These are phyloP conservation scores for Actinemys pallida DNA, from an alignment of 2,113 vertebrate species.

Conservation along the genomic window DNA sequence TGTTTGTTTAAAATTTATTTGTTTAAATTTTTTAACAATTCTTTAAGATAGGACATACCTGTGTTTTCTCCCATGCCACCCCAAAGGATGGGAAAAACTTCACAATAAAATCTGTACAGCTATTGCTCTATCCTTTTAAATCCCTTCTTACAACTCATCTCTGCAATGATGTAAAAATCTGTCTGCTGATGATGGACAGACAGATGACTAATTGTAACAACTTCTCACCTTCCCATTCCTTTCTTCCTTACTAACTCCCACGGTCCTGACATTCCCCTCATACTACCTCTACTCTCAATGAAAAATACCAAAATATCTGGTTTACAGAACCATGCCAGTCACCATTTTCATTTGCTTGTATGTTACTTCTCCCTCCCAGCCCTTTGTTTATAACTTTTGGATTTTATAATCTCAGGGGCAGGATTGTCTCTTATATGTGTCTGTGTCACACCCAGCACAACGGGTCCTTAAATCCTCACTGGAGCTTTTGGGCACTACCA, in stretches of 20 bases:
- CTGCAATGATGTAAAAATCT: too few relatives aligned
- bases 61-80: fast-evolving
- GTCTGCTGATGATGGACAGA: too few relatives aligned
- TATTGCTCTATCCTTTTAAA: not conserved
- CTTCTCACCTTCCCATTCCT: not conserved
- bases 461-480: too few relatives aligned
- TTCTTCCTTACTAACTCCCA: not conserved
- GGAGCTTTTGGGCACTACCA: too few relatives aligned
- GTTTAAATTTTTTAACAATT: not conserved
- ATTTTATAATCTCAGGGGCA: not conserved
- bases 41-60: not conserved
- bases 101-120: not conserved
- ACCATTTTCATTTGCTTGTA: not conserved
- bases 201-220: too few relatives aligned
- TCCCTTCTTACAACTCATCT: not conserved
- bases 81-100: not conserved
- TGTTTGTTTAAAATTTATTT: not conserved
- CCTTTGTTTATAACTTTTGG: not conserved
- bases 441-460: too few relatives aligned
- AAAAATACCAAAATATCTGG: not conserved
- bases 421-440: not conserved
- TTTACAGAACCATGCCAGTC: not conserved
- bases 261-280: not conserved
- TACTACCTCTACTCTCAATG: not conserved
- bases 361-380: not conserved